A percentile compares a stretch with the other conserved stretches of the same genome.
Evolutionary conservation across 2,797 vertebrate genomes (phyloP).

Genomic region (Centropyge bicolor): DNA sequence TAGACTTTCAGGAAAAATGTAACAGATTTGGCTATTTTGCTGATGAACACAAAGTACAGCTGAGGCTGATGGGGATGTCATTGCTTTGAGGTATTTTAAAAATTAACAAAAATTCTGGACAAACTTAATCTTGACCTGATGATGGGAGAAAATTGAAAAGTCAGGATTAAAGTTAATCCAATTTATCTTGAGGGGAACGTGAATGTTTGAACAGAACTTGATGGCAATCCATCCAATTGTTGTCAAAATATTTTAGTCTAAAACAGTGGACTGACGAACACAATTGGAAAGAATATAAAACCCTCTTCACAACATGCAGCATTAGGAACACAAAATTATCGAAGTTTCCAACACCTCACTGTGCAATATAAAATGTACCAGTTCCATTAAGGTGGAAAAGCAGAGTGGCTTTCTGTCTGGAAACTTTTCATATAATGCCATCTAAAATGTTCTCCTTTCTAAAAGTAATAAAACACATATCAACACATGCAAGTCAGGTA

Average conservation of each 20-base stretch:
- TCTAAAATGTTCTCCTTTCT: neutral
- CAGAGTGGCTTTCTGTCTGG: neutral
- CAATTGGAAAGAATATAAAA: neutral
- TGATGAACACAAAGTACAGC: too few relatives aligned
- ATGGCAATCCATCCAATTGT: neutral
- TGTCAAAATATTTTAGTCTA: neutral
- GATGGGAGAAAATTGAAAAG: neutral
- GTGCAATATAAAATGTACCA: neutral
- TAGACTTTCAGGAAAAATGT: neutral
- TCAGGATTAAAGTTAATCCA: neutral
- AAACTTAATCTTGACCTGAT: neutral
- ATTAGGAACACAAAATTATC: neutral
- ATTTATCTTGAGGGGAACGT: too few relatives aligned
- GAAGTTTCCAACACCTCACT: neutral
- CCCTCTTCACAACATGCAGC: neutral
- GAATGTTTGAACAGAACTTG: too few relatives aligned
- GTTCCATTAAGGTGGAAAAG: neutral
- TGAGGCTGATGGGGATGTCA: too few relatives aligned
- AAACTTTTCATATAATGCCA: neutral
- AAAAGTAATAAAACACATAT: slow-evolving; percentile 6
- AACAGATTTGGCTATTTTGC: neutral
- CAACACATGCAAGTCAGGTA: slow-evolving; percentile 4
- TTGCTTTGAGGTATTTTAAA: neutral
- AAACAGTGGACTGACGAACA: neutral
- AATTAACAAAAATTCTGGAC: neutral